These are phyloP conservation scores for Zelostemma sp. DNA, from an alignment of 1,140 invertebrate genomes.

Conservation along the genomic window DNA sequence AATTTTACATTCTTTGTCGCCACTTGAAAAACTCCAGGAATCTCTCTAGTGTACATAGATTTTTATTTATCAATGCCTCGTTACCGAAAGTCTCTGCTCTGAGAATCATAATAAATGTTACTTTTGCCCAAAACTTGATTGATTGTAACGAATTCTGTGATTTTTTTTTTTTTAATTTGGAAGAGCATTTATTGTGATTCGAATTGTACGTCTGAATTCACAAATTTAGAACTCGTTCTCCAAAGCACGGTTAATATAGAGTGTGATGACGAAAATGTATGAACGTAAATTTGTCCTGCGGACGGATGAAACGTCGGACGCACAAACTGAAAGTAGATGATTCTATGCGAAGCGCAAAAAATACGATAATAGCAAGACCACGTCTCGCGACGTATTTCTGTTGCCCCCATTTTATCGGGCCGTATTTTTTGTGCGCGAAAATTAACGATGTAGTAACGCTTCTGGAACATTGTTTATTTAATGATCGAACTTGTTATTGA, in stretches of 20 bases:
- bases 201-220: conserved; percentile 29
- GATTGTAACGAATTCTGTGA: not conserved
- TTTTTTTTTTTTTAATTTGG: too few species aligned
- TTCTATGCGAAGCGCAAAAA: conserved; percentile 1
- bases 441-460: conserved; percentile 27
- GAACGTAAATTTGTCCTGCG: conserved; percentile 24
- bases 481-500: not conserved
- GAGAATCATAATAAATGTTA: not conserved
- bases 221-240: conserved; percentile 34
- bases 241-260: not conserved
- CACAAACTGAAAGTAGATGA: conserved; percentile 39
- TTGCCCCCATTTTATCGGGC: not conserved
- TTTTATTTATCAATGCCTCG: not conserved
- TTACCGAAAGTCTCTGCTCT: too few species aligned
- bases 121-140: too few species aligned
- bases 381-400: too few species aligned
- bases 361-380: not conserved
- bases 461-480: not conserved
- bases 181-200: conserved; percentile 23
- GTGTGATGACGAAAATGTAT: conserved; percentile 24
- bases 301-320: conserved; percentile 23
- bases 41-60: not conserved
- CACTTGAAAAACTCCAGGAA: not conserved
- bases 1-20: not conserved
- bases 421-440: conserved; percentile 4